A percentile compares a stretch with the other conserved stretches of the same genome.
Conservation (phyloP, 30 jellyfish, hydroid and myxozoan genomes). For the Mastigias papua region DNA sequence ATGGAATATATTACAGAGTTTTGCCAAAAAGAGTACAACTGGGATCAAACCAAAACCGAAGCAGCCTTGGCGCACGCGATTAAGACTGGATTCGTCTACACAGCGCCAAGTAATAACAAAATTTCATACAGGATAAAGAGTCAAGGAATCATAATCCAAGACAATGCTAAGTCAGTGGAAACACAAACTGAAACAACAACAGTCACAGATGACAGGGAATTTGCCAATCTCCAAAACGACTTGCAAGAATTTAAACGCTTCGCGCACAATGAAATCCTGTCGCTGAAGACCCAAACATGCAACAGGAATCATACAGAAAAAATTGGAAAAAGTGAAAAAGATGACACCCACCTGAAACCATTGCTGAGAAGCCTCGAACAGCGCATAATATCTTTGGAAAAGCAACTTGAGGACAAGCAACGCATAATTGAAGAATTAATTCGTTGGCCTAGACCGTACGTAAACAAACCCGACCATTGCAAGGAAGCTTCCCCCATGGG, state of each 20-base stretch:
- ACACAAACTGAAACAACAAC: conserved; percentile 51
- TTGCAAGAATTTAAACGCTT: conserved; percentile 26
- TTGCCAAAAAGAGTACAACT: background rate
- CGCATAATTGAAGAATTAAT: conserved; percentile 7
- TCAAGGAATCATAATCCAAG: conserved; percentile 33
- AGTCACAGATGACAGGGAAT: conserved; percentile 1
- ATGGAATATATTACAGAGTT: background rate
- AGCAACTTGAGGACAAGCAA: conserved; percentile 17
- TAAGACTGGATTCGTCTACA: conserved; percentile 26
- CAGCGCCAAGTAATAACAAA: conserved; percentile 28
- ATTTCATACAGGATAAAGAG: conserved; percentile 18
- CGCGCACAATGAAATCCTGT: conserved; percentile 37
- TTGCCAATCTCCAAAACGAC: conserved; percentile 29
- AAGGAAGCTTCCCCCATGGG: too few species aligned
- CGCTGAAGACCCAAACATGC: conserved; percentile 42
- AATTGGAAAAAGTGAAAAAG: background rate
- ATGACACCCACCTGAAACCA: conserved; percentile 2
- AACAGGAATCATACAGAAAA: conserved; percentile 15
- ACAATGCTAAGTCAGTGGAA: conserved; percentile 34
- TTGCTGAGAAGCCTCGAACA: conserved; percentile 24
- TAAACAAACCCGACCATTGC: too few species aligned
- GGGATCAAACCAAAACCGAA: background rate
- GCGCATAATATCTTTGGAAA: conserved; percentile 9
- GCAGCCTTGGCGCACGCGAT: conserved; percentile 24
- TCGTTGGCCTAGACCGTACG: too few species aligned